Evolutionary conservation across 2,888 invertebrate genomes (phyloP).

Genomic region (Agriopis marginaria): DNA sequence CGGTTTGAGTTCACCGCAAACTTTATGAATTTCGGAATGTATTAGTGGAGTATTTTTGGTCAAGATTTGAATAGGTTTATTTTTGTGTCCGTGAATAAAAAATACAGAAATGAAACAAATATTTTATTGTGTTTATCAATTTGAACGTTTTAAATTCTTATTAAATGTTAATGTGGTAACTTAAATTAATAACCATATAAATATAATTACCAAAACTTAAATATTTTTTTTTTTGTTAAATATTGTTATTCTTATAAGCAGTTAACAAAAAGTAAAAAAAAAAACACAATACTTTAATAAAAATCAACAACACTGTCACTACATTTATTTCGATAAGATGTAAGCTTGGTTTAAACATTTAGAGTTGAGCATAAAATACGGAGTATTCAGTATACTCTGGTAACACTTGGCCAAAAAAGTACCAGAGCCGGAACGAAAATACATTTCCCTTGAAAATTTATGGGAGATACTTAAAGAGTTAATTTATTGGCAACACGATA

Average conservation of each 20-base stretch:
- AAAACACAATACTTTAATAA: too few species aligned
- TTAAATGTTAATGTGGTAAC: too few species aligned
- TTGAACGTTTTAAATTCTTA: neutral
- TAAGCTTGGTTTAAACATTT: neutral
- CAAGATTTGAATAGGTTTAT: constrained; percentile 8
- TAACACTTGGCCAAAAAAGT: constrained; percentile 9
- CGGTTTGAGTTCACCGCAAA: constrained; percentile 29
- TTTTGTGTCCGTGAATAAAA: neutral
- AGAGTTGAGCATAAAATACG: neutral
- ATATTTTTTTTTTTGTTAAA: too few species aligned
- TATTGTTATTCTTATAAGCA: too few species aligned
- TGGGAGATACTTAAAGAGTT: constrained; percentile 16
- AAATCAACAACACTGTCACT: too few species aligned
- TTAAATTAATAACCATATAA: too few species aligned
- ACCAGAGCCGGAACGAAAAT: constrained; percentile 9
- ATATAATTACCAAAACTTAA: too few species aligned
- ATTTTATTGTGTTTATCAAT: neutral
- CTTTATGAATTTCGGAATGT: constrained; percentile 27
- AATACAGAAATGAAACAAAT: neutral
- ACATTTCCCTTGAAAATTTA: constrained; percentile 15
- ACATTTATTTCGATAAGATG: neutral
- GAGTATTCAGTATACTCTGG: neutral
- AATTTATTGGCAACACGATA: constrained; percentile 23
- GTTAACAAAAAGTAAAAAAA: too few species aligned
- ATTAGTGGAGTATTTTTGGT: constrained; percentile 13